Conservation (phyloP, 2,888 invertebrate genomes). For the Chymomyza caudatula region DNA sequence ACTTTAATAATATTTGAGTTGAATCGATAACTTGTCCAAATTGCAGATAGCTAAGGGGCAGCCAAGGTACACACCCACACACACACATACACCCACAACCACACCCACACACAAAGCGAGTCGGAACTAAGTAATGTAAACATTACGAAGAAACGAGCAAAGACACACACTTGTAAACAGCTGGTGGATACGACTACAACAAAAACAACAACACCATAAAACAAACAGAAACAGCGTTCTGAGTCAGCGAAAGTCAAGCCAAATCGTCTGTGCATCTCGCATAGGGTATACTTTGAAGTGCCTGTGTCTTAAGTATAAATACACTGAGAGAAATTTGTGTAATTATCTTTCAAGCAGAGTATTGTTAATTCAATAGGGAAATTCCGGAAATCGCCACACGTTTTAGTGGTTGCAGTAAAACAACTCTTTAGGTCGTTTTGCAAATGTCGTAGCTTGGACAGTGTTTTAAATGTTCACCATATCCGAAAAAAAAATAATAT, state of each 20-base stretch:
- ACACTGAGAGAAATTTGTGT: background rate
- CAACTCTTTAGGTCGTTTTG: too few species aligned
- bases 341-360: background rate
- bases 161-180: conserved; percentile 40
- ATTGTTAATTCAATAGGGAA: too few species aligned
- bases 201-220: conserved; percentile 42
- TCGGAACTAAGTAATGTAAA: background rate
- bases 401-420: too few species aligned
- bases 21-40: conserved; percentile 54
- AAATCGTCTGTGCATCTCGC: background rate
- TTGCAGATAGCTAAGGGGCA: conserved; percentile 45
- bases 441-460: too few species aligned
- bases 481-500: too few species aligned
- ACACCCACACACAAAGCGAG: conserved; percentile 8
- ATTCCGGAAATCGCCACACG: too few species aligned
- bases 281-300: too few species aligned
- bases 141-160: conserved; percentile 6
- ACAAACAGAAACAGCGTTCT: conserved; percentile 34
- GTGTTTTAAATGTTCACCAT: too few species aligned
- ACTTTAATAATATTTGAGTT: conserved; percentile 60
- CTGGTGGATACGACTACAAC: conserved; percentile 44
- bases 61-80: background rate
- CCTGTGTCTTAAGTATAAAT: background rate
- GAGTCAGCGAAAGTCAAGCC: conserved; percentile 47
- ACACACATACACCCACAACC: background rate